These are phyloP conservation scores for Trachelus tabidus DNA, from an alignment of 2,888 invertebrate species.

Conservation along the genomic window DNA sequence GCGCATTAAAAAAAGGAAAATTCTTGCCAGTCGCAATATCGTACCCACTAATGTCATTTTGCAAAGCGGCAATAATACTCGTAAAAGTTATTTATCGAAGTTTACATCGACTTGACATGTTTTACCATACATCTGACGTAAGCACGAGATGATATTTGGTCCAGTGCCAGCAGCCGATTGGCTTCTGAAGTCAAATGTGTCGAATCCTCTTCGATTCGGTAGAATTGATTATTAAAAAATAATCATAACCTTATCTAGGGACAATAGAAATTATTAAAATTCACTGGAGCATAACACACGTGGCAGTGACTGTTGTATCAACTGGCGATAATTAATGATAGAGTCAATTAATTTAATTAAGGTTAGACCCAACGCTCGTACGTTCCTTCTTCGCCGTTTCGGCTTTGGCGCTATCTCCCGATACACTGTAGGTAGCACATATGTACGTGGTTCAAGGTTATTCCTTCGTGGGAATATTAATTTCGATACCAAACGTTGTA, in stretches of 20 bases:
- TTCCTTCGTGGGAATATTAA: constrained; percentile 13
- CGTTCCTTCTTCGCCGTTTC: neutral
- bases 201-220: neutral
- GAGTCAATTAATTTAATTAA: neutral
- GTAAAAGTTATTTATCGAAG: neutral
- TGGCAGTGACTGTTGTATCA: neutral
- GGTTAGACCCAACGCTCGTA: neutral
- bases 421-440: neutral
- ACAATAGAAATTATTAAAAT: neutral
- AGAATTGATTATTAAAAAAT: neutral
- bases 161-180: constrained; percentile 1
- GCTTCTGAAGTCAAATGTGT: neutral
- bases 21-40: neutral
- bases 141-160: neutral
- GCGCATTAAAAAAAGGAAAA: neutral
- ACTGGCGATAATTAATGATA: neutral
- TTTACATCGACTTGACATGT: constrained; percentile 1
- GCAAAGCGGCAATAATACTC: neutral
- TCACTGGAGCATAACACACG: neutral
- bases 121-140: neutral
- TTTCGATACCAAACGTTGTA: constrained; percentile 4
- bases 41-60: neutral
- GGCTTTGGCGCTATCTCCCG: neutral
- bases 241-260: neutral
- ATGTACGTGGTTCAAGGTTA: constrained; percentile 11